These are phyloP conservation scores for Hormaphis cornu DNA, from an alignment of 1,140 invertebrate genomes.

Conservation along the genomic window DNA sequence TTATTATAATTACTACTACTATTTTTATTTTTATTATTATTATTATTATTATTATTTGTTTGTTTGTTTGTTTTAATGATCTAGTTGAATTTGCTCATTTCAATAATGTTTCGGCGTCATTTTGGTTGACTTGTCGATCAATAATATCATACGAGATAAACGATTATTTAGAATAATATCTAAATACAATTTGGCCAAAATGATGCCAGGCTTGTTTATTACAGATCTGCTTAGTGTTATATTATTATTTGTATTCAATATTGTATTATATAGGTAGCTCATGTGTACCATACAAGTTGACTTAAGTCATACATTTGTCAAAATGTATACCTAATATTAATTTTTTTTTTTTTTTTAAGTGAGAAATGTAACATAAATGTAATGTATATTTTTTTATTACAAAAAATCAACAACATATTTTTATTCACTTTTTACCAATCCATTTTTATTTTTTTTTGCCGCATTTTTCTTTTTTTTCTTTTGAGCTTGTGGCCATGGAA, in stretches of 20 bases:
- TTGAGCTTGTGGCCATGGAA: conserved; percentile 61
- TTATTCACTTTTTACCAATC: background rate
- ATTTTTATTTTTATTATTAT: background rate
- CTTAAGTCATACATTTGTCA: conserved; percentile 9
- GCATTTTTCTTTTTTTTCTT: conserved; percentile 26
- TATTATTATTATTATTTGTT: conserved; percentile 5
- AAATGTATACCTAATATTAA: conserved; percentile 17
- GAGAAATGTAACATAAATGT: conserved; percentile 29
- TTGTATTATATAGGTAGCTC: conserved; percentile 15
- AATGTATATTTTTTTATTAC: conserved; percentile 31
- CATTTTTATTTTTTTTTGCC: background rate
- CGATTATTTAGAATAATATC: conserved; percentile 20
- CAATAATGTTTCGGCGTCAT: conserved; percentile 31
- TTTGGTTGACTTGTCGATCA: conserved; percentile 19
- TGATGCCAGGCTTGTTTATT: conserved; percentile 31
- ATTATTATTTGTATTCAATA: conserved; percentile 18
- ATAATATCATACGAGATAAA: conserved; percentile 25
- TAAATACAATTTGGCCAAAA: conserved; percentile 26
- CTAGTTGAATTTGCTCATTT: conserved; percentile 32
- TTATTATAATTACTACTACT: conserved; percentile 2
- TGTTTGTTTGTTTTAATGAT: conserved; percentile 30
- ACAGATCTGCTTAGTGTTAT: conserved; percentile 30
- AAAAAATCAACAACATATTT: conserved; percentile 21
- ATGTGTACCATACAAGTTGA: conserved; percentile 23
- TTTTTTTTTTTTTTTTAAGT: conserved; percentile 14